Evolutionary conservation across 2,797 vertebrate species (phyloP).

Genomic region (Monodelphis domestica): DNA sequence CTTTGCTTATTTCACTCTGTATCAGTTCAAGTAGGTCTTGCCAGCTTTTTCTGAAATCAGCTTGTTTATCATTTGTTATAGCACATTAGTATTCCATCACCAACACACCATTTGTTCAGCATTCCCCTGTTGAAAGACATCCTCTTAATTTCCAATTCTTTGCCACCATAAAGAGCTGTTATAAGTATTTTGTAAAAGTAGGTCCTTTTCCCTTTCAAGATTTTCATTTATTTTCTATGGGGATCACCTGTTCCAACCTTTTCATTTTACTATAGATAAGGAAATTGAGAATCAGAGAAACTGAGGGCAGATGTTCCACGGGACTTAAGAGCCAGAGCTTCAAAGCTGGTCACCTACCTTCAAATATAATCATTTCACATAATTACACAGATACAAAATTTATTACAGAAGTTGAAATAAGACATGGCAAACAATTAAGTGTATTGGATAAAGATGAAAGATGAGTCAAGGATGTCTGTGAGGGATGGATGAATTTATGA

Average conservation of each 20-base stretch:
- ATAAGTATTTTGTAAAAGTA: too few species aligned
- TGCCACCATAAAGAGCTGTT: too few species aligned
- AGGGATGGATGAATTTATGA: background rate
- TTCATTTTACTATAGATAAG: background rate
- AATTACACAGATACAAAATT: background rate
- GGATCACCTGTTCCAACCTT: background rate
- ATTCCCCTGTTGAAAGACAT: too few species aligned
- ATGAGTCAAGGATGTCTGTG: background rate
- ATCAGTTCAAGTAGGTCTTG: too few species aligned
- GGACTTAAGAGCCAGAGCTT: background rate
- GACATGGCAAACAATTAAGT: background rate
- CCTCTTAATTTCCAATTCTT: too few species aligned
- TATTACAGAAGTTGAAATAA: background rate
- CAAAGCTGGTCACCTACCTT: background rate
- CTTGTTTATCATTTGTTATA: too few species aligned
- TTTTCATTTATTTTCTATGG: background rate
- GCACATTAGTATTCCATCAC: too few species aligned
- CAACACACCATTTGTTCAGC: too few species aligned
- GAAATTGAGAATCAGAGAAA: background rate
- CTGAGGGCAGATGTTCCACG: background rate
- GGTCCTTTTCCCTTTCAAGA: too few species aligned
- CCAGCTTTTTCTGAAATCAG: too few species aligned
- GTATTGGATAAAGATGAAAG: background rate
- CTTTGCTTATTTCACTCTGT: too few species aligned
- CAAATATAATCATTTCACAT: background rate